phyloP scores from a whole-genome alignment of 1,140 invertebrate species.

The Whitmania pigra region DNA sequence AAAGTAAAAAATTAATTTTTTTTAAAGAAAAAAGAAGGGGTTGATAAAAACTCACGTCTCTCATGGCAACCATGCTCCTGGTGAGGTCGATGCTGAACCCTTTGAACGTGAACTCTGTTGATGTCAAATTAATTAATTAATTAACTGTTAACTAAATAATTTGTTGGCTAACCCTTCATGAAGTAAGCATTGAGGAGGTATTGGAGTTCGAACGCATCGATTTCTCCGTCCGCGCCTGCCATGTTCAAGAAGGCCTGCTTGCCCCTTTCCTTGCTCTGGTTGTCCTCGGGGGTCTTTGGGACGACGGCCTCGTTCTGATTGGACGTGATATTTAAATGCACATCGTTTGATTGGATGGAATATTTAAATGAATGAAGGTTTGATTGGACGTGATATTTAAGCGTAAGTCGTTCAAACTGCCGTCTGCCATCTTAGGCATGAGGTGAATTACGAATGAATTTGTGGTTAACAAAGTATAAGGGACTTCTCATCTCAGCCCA shows the following conservation, averaged over 20 bases:
- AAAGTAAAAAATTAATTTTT: too few species aligned
- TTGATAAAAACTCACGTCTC: slow-evolving; percentile 54
- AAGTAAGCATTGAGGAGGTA: slow-evolving; percentile 26
- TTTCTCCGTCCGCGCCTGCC: slow-evolving; percentile 26
- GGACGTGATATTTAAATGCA: background rate
- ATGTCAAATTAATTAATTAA: background rate
- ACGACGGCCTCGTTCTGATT: background rate
- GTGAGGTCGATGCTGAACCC: slow-evolving; percentile 85
- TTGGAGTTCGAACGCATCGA: slow-evolving; percentile 27
- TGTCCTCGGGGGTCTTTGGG: slow-evolving; percentile 17
- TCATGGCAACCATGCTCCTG: slow-evolving; percentile 89
- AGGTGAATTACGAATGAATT: too few species aligned
- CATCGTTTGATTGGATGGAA: too few species aligned
- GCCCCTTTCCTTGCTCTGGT: slow-evolving; percentile 8
- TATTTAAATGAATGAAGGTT: too few species aligned
- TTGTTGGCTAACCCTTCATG: slow-evolving; percentile 19
- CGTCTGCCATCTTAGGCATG: too few species aligned
- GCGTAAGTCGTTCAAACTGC: too few species aligned
- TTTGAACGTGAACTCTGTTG: slow-evolving; percentile 58
- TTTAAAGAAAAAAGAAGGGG: too few species aligned
- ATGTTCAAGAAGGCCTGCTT: slow-evolving; percentile 22
- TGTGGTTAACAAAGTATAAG: too few species aligned
- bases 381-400: background rate
- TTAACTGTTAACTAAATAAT: too few species aligned
- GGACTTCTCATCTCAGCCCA: too few species aligned